These are phyloP conservation scores for Sympetrum striolatum DNA, from an alignment of 2,888 invertebrate genomes.

Conservation along the genomic window DNA sequence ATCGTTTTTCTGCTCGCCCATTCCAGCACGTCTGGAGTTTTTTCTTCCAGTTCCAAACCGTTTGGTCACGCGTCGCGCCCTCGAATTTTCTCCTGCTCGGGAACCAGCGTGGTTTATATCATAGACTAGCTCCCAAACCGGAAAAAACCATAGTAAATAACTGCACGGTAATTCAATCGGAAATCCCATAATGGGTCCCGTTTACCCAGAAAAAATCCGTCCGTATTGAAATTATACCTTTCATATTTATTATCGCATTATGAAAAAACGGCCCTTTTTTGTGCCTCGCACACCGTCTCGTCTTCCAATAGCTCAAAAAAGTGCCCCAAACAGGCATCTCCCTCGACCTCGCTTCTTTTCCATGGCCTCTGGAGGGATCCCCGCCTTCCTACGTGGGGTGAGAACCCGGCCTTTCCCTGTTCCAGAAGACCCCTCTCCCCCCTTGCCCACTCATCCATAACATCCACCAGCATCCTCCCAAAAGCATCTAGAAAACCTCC, in stretches of 20 bases:
- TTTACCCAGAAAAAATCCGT: not conserved
- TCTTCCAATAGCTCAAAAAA: not conserved
- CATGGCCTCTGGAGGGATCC: too few relatives aligned
- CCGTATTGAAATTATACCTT: not conserved
- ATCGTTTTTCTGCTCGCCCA: too few relatives aligned
- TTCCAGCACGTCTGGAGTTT: too few relatives aligned
- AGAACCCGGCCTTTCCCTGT: not conserved
- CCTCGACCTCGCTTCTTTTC: not conserved
- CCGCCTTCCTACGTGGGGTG: not conserved
- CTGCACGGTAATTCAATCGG: not conserved
- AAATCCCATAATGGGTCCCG: not conserved
- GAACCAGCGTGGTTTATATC: too few relatives aligned
- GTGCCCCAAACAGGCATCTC: not conserved
- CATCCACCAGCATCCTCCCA: not conserved
- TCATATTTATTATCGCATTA: not conserved
- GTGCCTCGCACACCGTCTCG: not conserved
- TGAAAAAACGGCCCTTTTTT: not conserved
- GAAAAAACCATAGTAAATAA: too few relatives aligned
- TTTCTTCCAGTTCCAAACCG: too few relatives aligned
- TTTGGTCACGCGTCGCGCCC: too few relatives aligned
- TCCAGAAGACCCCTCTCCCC: not conserved
- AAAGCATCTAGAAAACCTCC: not conserved
- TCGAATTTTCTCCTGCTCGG: too few relatives aligned
- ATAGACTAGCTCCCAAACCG: too few relatives aligned
- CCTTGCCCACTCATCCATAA: not conserved